Conservation (phyloP, 2,113 vertebrate species). For the Anoplopoma fimbria region DNA sequence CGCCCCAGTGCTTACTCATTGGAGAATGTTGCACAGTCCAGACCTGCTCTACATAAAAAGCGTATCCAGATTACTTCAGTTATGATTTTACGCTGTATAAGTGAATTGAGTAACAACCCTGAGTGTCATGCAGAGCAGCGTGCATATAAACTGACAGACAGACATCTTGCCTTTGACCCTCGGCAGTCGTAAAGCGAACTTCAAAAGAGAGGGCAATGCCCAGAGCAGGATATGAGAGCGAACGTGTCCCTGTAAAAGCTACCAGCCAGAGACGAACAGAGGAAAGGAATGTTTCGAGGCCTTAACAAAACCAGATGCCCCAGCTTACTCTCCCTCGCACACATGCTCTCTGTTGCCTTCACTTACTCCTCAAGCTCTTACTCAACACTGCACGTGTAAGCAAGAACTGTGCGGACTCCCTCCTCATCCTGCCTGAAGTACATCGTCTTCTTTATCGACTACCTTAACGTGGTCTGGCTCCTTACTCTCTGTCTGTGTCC, state of each 20-base stretch:
- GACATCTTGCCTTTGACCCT: constrained; percentile 66
- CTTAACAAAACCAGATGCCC: constrained; percentile 85
- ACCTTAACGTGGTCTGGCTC: constrained; percentile 46
- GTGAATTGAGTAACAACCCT: not conserved
- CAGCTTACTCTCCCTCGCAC: constrained; percentile 55
- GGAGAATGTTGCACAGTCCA: too few species aligned
- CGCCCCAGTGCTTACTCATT: too few species aligned
- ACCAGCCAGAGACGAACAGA: constrained; percentile 77
- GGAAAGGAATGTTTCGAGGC: constrained; percentile 81
- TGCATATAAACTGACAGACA: constrained; percentile 32
- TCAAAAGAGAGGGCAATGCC: constrained; percentile 68
- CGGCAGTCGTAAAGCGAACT: constrained; percentile 69
- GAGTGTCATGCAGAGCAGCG: constrained; percentile 29
- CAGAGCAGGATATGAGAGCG: constrained; percentile 82
- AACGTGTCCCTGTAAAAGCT: constrained; percentile 78
- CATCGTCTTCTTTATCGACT: constrained; percentile 43
- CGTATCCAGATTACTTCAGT: too few species aligned
- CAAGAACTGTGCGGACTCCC: constrained; percentile 39
- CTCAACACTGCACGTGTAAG: constrained; percentile 63
- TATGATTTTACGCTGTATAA: too few species aligned
- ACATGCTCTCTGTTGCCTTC: constrained; percentile 59
- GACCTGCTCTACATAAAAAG: too few species aligned
- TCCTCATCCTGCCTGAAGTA: constrained; percentile 42
- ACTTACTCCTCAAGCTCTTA: constrained; percentile 41
- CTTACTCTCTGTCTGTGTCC: constrained; percentile 40